These are phyloP conservation scores for Caenorhabditis macrosperma DNA, from an alignment of 2,888 invertebrate species.

Conservation along the genomic window DNA sequence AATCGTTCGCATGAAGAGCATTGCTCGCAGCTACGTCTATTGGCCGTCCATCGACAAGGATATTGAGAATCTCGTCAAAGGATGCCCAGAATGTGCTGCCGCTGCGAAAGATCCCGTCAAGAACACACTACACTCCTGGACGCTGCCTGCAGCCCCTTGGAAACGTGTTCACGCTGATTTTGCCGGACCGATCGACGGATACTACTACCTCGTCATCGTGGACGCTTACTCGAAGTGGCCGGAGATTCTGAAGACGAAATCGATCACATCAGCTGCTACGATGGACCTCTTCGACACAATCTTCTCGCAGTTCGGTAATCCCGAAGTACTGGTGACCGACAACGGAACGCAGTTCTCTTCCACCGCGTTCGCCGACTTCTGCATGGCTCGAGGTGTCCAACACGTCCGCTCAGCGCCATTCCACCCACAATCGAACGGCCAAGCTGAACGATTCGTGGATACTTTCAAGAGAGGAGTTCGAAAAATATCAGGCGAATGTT, in stretches of 20 bases:
- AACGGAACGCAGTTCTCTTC: conserved; percentile 78
- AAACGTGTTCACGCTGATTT: conserved; percentile 81
- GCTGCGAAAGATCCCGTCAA: conserved; percentile 62
- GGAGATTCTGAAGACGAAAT: conserved; percentile 74
- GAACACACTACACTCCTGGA: conserved; percentile 74
- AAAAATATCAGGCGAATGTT: too few relatives aligned
- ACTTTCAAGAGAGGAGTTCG: conserved; percentile 10
- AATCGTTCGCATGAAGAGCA: conserved; percentile 71
- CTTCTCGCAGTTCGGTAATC: too few relatives aligned
- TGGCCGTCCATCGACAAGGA: conserved; percentile 74
- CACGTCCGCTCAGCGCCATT: conserved; percentile 44
- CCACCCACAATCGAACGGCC: conserved; percentile 76
- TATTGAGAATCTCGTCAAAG: conserved; percentile 57
- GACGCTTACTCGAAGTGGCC: conserved; percentile 81
- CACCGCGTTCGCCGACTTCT: conserved; percentile 69
- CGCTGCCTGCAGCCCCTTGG: conserved; percentile 75
- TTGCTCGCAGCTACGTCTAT: conserved; percentile 75
- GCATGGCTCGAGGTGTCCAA: conserved; percentile 17
- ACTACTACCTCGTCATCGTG: conserved; percentile 79
- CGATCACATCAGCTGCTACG: conserved; percentile 55
- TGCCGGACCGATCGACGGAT: conserved; percentile 80
- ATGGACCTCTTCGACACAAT: conserved; percentile 62
- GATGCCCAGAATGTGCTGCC: conserved; percentile 65
- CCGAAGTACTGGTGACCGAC: conserved; percentile 77
- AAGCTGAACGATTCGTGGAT: conserved; percentile 73